These are phyloP conservation scores for Sericinus montela DNA, from an alignment of 2,888 invertebrate species.

Conservation along the genomic window DNA sequence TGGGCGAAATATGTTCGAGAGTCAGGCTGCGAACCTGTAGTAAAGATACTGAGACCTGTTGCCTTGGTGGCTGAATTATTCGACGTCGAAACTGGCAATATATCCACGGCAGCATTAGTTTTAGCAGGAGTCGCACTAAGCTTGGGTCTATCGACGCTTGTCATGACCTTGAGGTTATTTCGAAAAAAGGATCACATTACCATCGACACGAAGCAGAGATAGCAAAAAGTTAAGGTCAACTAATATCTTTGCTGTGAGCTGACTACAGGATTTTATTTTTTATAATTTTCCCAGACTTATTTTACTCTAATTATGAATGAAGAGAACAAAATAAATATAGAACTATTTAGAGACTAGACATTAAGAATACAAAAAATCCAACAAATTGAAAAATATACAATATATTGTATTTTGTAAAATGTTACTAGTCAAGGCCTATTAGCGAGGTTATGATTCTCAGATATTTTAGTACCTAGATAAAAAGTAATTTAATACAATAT, in stretches of 20 bases:
- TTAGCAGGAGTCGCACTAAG: conserved; percentile 53
- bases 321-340: background rate
- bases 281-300: conserved; percentile 7
- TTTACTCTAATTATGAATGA: conserved; percentile 1
- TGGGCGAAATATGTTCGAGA: conserved; percentile 87
- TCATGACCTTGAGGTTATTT: conserved; percentile 58
- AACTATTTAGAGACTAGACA: background rate
- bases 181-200: conserved; percentile 35
- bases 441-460: conserved; percentile 32
- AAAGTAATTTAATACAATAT: conserved; percentile 19
- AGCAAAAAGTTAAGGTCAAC: conserved; percentile 54
- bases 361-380: conserved; percentile 2
- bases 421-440: conserved; percentile 24
- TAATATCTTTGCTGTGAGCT: conserved; percentile 9
- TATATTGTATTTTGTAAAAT: conserved; percentile 20
- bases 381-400: conserved; percentile 11
- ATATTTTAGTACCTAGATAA: conserved; percentile 20
- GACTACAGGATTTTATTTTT: conserved; percentile 26
- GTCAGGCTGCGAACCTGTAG: conserved; percentile 80
- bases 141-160: conserved; percentile 47
- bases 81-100: conserved; percentile 29
- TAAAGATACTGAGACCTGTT: conserved; percentile 67
- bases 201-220: conserved; percentile 50
- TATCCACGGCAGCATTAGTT: conserved; percentile 50
- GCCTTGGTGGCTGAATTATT: conserved; percentile 50